Base-by-base conservation (phyloP, 2,797 vertebrate genomes). In the Danio tinwini region DNA sequence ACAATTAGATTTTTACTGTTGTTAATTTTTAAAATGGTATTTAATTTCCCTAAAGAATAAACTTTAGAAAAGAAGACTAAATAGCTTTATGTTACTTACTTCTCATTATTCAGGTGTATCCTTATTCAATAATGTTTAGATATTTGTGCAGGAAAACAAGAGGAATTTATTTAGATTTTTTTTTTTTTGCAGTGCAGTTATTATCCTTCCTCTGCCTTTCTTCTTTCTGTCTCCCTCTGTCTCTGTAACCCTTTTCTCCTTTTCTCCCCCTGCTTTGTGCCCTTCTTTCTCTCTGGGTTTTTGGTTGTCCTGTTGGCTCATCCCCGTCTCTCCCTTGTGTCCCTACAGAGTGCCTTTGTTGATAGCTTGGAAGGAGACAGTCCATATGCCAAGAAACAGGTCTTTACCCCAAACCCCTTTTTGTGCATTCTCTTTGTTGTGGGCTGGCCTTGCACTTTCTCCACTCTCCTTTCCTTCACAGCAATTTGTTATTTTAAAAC, bases 281-380 rank as follows among this genome's bases (percentile, higher is more conserved):
- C 45, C 42, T 62, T 52, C 37, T 58, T 37, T 68, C 59, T 77
- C 39, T 86, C 74, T 72, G 19, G 71, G 55, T 29, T 84, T 76
- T 87, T 65, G 76, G 77, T 90, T 53, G 84, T 77, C 81, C 88
- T 83, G 88, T 91, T 69, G 85, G 91, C 87, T 93, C 81, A 93
- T 86, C 86, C 87, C 90, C 90, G 85, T 85, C 87, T 94, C 92
- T 93, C 90, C 91, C 93, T 94, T 95, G 89, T 95, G 90, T 95
- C 85, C 92, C 92, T 89, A 93, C 94, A 95, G 94, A 95, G 93
- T 94, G 94, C 94, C 93, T 95, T 94, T 95, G 93, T 94, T 94
- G 94, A 95, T 95, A 95, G 93, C 93, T 94, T 95, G 94, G 94
- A 95, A 93, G 94, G 94, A 94, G 94, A 95, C 92, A 93, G 91